phyloP scores from a whole-genome alignment of 2,797 vertebrate species.

The Parauchenoglanis punctatus region DNA sequence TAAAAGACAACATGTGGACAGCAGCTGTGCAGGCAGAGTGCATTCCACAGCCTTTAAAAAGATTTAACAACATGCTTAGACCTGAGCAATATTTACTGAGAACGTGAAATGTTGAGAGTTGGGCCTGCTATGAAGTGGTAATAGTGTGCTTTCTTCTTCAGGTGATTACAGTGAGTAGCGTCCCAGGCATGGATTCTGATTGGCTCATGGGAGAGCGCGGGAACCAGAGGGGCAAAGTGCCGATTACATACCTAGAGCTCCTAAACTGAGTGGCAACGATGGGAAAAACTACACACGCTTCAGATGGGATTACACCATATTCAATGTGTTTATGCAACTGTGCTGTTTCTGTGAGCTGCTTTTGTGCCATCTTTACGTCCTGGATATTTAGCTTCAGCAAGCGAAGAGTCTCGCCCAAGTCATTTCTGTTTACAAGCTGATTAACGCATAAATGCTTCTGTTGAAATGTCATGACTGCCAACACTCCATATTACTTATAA shows the following conservation, averaged over 20 bases:
- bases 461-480: conserved; percentile 51
- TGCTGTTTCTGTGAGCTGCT: conserved; percentile 75
- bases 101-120: not conserved
- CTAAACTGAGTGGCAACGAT: conserved; percentile 81
- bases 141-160: conserved; percentile 58
- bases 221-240: conserved; percentile 96
- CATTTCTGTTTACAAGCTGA: conserved; percentile 76
- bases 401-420: conserved; percentile 64
- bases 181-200: conserved; percentile 94
- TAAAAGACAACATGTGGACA: not conserved
- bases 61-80: not conserved
- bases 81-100: not conserved
- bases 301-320: conserved; percentile 73
- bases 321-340: conserved; percentile 75
- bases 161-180: conserved; percentile 94
- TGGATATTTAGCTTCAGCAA: conserved; percentile 45
- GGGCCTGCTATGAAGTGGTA: not conserved
- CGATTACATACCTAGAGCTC: conserved; percentile 98
- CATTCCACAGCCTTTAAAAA: not conserved
- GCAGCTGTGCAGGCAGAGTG: not conserved
- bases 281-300: conserved; percentile 53
- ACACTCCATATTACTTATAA: conserved; percentile 40
- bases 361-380: conserved; percentile 71
- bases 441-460: conserved; percentile 71
- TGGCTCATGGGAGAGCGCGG: conserved; percentile 98